Conservation (phyloP, 2,797 vertebrate genomes). For the Sebastes iracundus region DNA sequence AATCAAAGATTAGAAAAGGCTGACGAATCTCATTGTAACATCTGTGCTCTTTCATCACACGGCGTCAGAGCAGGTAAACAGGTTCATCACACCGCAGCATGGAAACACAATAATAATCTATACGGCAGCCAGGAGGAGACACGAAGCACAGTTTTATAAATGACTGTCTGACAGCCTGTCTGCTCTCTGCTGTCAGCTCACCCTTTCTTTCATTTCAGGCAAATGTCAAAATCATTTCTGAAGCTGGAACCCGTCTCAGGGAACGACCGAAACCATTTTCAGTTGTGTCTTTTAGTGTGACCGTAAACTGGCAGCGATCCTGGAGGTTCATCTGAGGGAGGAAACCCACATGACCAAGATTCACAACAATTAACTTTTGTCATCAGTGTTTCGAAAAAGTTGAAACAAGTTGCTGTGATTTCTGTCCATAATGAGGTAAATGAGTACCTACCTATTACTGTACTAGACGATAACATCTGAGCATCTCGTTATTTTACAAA, state of each 20-base stretch:
- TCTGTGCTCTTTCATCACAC: background rate
- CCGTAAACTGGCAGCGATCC: background rate
- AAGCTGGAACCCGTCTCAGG: background rate
- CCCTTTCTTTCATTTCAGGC: background rate
- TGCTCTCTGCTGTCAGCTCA: background rate
- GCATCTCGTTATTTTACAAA: too few species aligned
- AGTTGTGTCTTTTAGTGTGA: background rate
- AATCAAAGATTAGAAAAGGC: conserved; percentile 33
- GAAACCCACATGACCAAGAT: background rate
- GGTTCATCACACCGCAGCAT: background rate
- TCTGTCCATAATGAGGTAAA: too few species aligned
- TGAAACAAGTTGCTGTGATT: too few species aligned
- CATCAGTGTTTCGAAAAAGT: too few species aligned
- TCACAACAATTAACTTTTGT: too few species aligned
- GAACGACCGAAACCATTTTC: background rate
- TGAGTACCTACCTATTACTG: too few species aligned
- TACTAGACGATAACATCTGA: too few species aligned
- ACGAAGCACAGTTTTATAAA: background rate
- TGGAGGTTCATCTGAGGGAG: background rate
- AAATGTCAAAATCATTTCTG: background rate
- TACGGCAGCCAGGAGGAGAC: conserved; percentile 6
- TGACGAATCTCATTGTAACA: conserved; percentile 16
- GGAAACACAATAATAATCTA: background rate
- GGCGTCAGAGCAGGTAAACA: background rate
- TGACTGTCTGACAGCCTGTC: background rate